A percentile compares a stretch with the other conserved stretches of the same genome.
Evolutionary conservation across 2,888 invertebrate species (phyloP).

Genomic region (Tetragonula carbonaria): DNA sequence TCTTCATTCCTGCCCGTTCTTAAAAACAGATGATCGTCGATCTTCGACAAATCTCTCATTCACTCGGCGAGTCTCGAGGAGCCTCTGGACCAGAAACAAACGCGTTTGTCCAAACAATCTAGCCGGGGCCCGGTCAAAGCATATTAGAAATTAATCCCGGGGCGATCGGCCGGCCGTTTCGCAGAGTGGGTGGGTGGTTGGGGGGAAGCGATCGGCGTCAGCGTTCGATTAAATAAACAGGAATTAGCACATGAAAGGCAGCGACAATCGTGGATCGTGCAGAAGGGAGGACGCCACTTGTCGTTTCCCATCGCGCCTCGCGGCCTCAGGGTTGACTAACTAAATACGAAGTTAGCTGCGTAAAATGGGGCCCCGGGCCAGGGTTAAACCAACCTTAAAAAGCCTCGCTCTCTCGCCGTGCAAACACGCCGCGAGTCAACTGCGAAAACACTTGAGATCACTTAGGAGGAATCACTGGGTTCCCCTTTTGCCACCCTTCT

Average conservation of each 20-base stretch:
- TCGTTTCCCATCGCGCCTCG: conserved; percentile 82
- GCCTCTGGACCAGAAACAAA: neutral
- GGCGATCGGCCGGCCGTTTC: conserved; percentile 45
- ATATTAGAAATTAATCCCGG: conserved; percentile 69
- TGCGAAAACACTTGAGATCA: conserved; percentile 81
- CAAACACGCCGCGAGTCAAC: conserved; percentile 79
- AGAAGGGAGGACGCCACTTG: conserved; percentile 78
- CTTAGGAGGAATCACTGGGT: conserved; percentile 76
- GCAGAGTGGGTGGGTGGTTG: no score
- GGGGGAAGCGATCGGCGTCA: conserved; percentile 44
- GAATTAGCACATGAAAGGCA: conserved; percentile 82
- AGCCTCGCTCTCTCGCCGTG: conserved; percentile 57
- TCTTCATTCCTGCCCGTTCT: neutral
- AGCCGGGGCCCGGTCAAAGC: conserved; percentile 40
- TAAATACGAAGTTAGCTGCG: conserved; percentile 82
- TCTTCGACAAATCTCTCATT: neutral
- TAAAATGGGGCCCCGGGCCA: conserved; percentile 79
- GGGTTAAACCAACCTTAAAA: conserved; percentile 82
- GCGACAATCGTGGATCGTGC: conserved; percentile 20
- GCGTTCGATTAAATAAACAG: conserved; percentile 80
- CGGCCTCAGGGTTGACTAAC: conserved; percentile 83
- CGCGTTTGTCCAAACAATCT: conserved; percentile 37
- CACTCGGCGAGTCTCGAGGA: neutral
- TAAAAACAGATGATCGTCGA: neutral
- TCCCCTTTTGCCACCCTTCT: conserved; percentile 36